A percentile compares a stretch with the other conserved stretches of the same genome.
phyloP scores from a whole-genome alignment of 2,888 invertebrate genomes.

The Acheta domesticus region DNA sequence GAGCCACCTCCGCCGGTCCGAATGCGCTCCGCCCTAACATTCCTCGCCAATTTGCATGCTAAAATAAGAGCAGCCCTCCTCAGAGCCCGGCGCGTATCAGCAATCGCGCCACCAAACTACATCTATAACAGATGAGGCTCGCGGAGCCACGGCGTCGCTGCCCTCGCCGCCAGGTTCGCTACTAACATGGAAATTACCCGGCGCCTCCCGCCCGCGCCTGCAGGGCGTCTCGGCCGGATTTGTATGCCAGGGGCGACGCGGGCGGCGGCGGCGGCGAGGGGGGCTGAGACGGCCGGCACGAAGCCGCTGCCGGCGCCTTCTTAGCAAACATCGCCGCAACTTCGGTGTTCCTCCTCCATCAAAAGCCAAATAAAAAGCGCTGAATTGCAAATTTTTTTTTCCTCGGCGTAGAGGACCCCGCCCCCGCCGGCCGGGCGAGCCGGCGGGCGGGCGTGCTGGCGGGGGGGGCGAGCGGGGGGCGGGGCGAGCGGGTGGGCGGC shows the following conservation, averaged over 20 bases:
- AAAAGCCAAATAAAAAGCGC: not conserved
- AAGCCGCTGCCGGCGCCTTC: no score
- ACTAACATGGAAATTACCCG: not conserved
- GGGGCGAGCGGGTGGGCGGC: no score
- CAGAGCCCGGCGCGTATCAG: no score
- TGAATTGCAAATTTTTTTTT: conserved; percentile 6
- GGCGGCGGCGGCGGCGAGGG: not conserved
- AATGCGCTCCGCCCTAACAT: no score
- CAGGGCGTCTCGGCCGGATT: not conserved
- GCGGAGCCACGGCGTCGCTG: no score
- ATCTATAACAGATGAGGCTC: no score
- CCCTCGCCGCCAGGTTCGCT: not conserved
- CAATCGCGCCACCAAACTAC: not conserved
- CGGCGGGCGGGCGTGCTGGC: no score
- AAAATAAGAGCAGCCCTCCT: no score
- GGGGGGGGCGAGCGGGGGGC: no score
- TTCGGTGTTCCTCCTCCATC: not conserved
- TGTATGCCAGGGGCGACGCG: not conserved
- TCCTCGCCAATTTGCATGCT: no score
- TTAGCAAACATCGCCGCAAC: not conserved
- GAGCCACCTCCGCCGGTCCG: no score
- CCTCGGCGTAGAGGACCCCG: not conserved
- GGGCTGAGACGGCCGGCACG: not conserved
- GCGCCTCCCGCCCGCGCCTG: not conserved
- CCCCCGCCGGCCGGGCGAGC: not conserved